Evolutionary conservation across 2,888 invertebrate genomes (phyloP), one percentile per base, ranked within the genome.

Genomic region (Parnassius mnemosyne): DNA sequence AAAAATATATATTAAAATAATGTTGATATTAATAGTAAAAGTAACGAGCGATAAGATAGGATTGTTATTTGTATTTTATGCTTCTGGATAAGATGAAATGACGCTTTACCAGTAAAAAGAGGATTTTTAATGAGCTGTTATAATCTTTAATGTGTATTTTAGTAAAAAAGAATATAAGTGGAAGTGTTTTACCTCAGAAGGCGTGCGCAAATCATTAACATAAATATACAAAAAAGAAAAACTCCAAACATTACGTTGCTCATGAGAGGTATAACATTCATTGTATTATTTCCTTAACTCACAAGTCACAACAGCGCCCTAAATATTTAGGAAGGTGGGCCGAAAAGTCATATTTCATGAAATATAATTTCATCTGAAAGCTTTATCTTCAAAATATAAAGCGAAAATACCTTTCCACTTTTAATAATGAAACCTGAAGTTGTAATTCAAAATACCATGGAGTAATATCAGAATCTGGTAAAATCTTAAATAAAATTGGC

Each of bases 181-280:
- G 7, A 34, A 34, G 34, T 34, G 34, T 34, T 34, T 34, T 34
- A n/a, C n/a, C 34, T 34, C 7, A 34, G 34, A 34, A 34, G 34
- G 34, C 34, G 7, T 25, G 25, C 25, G 7, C 25, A 25, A 25
- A 25, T 25, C 25, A 25, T 25, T 25, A 25, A 25, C 5, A 25
- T 25, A 25, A 25, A 25, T 25, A 5, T 25, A 25, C 3, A 25
- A 34, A 34, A 7, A 16, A 16, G 16, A 16, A 34, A 7, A 34
- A 34, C 34, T 34, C 7, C 5, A 34, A 34, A 34, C 54, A 25
- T 49, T 57, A 50, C 44, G 57, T 50, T 53, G 54, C 57, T 62
- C 50, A 50, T 62, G 53, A 57, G 53, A 53, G 49, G 49, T 42
- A 53, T 53, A 44, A 44, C 62, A 49, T 16, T 16, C 16, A 16